These are phyloP conservation scores for Drosophila nigricruria DNA, from an alignment of 2,888 invertebrate genomes.

Conservation along the genomic window DNA sequence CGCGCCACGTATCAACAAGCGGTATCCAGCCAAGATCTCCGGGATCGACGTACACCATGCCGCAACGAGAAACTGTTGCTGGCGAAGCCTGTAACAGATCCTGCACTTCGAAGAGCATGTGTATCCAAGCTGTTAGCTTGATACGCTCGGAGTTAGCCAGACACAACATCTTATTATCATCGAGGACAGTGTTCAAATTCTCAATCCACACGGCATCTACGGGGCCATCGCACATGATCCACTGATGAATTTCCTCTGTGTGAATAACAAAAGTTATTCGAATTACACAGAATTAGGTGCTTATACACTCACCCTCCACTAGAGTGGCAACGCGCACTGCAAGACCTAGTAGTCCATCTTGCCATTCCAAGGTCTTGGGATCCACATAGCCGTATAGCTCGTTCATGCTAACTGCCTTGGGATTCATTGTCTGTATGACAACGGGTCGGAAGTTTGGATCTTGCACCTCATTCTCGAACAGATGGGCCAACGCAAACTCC, in stretches of 20 bases:
- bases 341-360: conserved; percentile 92
- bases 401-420: conserved; percentile 94
- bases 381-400: conserved; percentile 96
- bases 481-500: conserved; percentile 89
- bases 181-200: conserved; percentile 96
- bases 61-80: conserved; percentile 93
- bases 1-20: conserved; percentile 91
- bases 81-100: conserved; percentile 96
- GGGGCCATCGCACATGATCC: conserved; percentile 96
- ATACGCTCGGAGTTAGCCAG: conserved; percentile 96
- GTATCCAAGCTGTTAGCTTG: conserved; percentile 94
- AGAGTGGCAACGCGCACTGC: conserved; percentile 83
- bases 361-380: conserved; percentile 94
- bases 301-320: conserved; percentile 73
- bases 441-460: conserved; percentile 90
- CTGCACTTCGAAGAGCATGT: conserved; percentile 95
- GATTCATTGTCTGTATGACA: conserved; percentile 92
- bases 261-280: conserved; percentile 36
- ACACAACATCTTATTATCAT: conserved; percentile 97
- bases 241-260: conserved; percentile 91
- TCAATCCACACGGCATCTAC: conserved; percentile 98
- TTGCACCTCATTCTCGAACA: conserved; percentile 87
- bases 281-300: conserved; percentile 5
- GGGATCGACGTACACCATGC: conserved; percentile 96
- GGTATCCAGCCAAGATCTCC: conserved; percentile 93